Evolutionary conservation across 1,140 invertebrate genomes (phyloP).

Genomic region (Ceratina japonica): DNA sequence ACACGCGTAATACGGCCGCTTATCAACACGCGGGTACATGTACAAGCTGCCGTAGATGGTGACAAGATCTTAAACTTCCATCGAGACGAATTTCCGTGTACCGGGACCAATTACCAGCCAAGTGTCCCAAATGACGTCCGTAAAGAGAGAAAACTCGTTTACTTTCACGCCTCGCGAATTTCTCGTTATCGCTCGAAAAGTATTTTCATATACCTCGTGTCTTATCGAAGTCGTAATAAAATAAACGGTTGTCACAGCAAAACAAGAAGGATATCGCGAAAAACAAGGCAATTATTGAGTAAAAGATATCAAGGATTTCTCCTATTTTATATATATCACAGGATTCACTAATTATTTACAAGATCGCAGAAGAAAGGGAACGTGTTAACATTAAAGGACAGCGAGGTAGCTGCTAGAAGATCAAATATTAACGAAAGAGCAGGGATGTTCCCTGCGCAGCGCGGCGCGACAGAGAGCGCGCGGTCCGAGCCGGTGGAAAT

Average conservation of each 20-base stretch:
- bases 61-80: conserved; percentile 26
- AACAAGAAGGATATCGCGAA: neutral
- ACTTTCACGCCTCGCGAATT: neutral
- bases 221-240: too few relatives aligned
- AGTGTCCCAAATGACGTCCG: conserved; percentile 2
- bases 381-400: neutral
- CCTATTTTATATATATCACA: too few relatives aligned
- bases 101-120: conserved; percentile 23
- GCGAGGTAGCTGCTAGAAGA: neutral
- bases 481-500: neutral
- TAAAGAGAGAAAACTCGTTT: conserved; percentile 1
- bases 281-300: neutral
- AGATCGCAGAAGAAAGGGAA: neutral
- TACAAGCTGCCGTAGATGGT: conserved; percentile 28
- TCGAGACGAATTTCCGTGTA: conserved; percentile 29
- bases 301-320: neutral
- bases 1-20: conserved; percentile 28
- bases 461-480: neutral
- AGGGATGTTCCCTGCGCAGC: neutral
- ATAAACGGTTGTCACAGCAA: too few relatives aligned
- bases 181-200: too few relatives aligned
- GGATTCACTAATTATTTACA: neutral
- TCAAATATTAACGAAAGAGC: conserved; percentile 37
- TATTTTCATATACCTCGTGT: neutral
- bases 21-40: conserved; percentile 36